A percentile compares a stretch with the other conserved stretches of the same genome.
These are phyloP conservation scores for Daboia siamensis DNA, from an alignment of 2,113 vertebrate genomes.

Conservation along the genomic window DNA sequence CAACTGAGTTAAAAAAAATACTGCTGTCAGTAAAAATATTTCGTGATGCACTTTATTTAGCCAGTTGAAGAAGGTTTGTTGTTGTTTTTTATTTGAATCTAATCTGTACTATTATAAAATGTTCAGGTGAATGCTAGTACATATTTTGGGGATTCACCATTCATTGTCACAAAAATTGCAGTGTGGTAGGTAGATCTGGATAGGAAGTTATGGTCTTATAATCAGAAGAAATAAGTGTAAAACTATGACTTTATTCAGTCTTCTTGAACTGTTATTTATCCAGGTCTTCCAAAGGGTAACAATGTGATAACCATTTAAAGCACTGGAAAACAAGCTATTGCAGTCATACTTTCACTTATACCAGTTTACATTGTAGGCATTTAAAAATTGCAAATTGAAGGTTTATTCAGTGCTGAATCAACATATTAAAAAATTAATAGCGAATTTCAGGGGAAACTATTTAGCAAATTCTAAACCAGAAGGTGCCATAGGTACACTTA, in stretches of 20 bases:
- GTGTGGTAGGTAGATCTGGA: neutral
- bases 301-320: neutral
- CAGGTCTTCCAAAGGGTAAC: neutral
- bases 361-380: neutral
- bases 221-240: neutral
- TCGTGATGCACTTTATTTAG: constrained; percentile 42
- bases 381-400: neutral
- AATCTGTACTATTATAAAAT: neutral
- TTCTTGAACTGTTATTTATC: too few relatives aligned
- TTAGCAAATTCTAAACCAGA: neutral
- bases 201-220: neutral
- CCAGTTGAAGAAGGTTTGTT: constrained; percentile 17
- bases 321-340: neutral
- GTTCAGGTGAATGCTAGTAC: neutral
- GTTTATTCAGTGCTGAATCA: too few relatives aligned
- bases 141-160: neutral
- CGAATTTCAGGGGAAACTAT: neutral
- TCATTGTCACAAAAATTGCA: neutral
- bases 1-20: neutral
- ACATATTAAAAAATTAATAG: neutral
- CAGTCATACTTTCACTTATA: neutral
- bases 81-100: constrained; percentile 5
- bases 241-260: neutral
- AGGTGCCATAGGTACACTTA: neutral
- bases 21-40: neutral